Base-by-base conservation (phyloP, 2,113 vertebrate genomes). In the Tragelaphus buxtoni region DNA sequence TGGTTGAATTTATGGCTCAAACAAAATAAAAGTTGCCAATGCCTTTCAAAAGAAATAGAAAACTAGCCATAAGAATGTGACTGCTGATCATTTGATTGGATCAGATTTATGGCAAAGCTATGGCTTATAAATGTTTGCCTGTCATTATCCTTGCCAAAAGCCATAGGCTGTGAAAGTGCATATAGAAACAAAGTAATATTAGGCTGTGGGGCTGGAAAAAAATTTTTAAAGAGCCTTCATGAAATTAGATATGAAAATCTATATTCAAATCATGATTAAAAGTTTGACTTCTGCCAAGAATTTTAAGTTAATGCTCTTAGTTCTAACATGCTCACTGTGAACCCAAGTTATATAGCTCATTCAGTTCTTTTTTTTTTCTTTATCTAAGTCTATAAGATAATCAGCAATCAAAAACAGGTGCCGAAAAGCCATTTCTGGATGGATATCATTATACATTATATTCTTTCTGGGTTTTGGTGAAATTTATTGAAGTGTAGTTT, bases 81-180 rank as follows among this genome's bases (percentile, higher is more conserved):
- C 85, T 95, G 18, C 76, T 85, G 28, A 93, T 60, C 63, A 90
- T 94, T 86, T 30, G 32, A 69, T 94, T 97, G 83, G 51, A 83
- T 1, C 1, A 93, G 61, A 89, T 85, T 88, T 95, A 83, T 89
- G 90, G 84, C 90, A 88, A 74, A 90, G 39, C 53, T 93, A n/a
- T 84, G 5, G 53, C 87, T 74, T 92, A 95, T 88, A 94, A 97
- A 97, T 94, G 56, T 97, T 97, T 97, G 56, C 35, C 56, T 97
- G 74, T 96, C 49, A 35, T 90, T 95, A 91, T 65, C 88, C 96
- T 96, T 98, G 90, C 86, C 82, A 96, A 94, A 91, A 63, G 65
- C 88, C 49, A 47, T 92, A 79, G 51, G 65, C 86, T 96, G 24
- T 65, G 82, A 97, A 97, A 92, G 60, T 49, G 14, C 92, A 95